Percentiles rank a stretch among this genome's conserved stretches.
phyloP scores from a whole-genome alignment of 2,113 vertebrate species.

The Hiodon tergisus region DNA sequence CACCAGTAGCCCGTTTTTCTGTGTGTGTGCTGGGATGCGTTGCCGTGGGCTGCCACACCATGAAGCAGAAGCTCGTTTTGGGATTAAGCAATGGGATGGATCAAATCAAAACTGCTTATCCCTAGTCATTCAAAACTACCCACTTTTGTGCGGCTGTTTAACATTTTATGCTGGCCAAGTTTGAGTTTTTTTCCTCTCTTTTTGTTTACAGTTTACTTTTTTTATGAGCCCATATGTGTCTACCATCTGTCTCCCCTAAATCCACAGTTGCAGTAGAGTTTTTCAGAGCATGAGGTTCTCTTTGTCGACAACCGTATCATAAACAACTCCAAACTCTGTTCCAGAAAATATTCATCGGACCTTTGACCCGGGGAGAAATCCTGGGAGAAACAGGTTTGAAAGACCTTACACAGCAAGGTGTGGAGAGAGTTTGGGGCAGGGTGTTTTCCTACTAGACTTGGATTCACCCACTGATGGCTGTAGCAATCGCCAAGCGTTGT shows the following conservation, averaged over 20 bases:
- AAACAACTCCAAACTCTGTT: not conserved
- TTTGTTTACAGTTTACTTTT: slow-evolving; percentile 36
- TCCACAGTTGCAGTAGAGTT: slow-evolving; percentile 11
- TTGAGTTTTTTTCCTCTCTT: not conserved
- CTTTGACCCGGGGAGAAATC: no score
- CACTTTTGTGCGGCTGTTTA: slow-evolving; percentile 15
- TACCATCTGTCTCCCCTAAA: slow-evolving; percentile 60
- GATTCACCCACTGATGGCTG: no score
- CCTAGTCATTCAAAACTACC: slow-evolving; percentile 24
- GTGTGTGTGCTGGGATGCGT: slow-evolving; percentile 49
- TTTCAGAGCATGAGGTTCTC: not conserved
- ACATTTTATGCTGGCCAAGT: slow-evolving; percentile 18
- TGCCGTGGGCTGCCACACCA: slow-evolving; percentile 45
- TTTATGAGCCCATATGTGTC: slow-evolving; percentile 61
- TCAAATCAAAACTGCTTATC: not conserved
- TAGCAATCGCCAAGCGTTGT: no score
- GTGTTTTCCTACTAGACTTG: no score
- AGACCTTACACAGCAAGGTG: no score
- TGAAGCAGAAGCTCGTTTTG: not conserved
- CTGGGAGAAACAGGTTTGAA: no score
- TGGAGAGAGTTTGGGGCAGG: no score
- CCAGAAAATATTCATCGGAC: not conserved
- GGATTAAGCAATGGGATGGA: slow-evolving; percentile 3
- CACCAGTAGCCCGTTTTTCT: slow-evolving; percentile 43
- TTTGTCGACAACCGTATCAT: not conserved